Evolutionary conservation across 1,140 invertebrate species (phyloP), one percentile per base, ranked within the genome.

Genomic region (Plutomurus gul): DNA sequence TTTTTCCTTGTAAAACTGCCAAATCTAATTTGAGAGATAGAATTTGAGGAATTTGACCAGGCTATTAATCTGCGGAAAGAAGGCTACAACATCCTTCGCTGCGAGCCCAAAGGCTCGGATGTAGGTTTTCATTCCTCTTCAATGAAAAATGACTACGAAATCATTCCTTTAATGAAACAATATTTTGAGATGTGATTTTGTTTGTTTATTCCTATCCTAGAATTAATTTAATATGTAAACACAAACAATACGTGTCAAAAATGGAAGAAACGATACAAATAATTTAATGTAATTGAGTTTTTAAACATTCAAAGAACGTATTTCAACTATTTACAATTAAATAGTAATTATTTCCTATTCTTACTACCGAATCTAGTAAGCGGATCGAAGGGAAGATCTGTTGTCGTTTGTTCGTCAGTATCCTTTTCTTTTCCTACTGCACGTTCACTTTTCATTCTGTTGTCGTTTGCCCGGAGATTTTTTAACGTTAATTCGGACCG

Each of bases 401-500:
- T 40, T n/a, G 4, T 39, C 1, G 16, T 11, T 2, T 2, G 13
- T 39, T 72, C 18, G 25, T 49, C 16, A 37, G 16, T 4, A n/a
- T 40, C 37, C 8, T 47, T 40, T 4, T 60, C 36, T 4, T 43
- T 13, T 25, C n/a, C 18, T 70, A 4, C 39, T 33, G 13, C 2
- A 1, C 25, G 33, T 20, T 36, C 76, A 18, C 13, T 25, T 71
- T 77, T 76, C 39, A 8, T 13, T 4, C 36, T n/a, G 20, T 77
- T 51, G 3, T 77, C 37, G 4, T 39, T 30, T 46, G 11, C 27
- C 22, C 65, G 39, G 4, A 71, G 33, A 43, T 74, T 18, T 51
- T 79, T 79, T 4, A 81, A 27, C 40, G 71, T 83, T 25, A 82
- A 40, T 73, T 83, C 82, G 8, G 81, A 56, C 70, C 70, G 51